Base-by-base conservation (phyloP, 2,888 invertebrate genomes). In the Lepidochrysops patricia region DNA sequence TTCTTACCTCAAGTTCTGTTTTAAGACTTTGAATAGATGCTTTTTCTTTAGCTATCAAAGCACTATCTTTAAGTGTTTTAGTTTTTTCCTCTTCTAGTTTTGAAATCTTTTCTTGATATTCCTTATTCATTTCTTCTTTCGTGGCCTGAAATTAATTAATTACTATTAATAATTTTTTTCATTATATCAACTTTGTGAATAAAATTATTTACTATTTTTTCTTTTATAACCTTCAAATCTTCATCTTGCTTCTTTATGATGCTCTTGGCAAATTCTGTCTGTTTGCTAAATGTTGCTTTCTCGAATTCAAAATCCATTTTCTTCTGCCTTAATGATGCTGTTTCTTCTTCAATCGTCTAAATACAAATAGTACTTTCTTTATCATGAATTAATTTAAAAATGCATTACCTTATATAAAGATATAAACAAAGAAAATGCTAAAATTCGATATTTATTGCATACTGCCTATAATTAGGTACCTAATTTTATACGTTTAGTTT, bases 221-320 rank as follows among this genome's bases (percentile, higher is more conserved):
- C 9, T 13, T 25, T 48, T n/a, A 4, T 58, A 74, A 91, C 92
- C 81, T 91, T 91, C 4, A 92, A 74, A 77, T 92, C 91, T 66
- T 91, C 91, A 57, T 91, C 86, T 74, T 92, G 92, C 62, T 90
- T 83, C 67, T 92, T 91, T 0, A 92, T 73, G 25, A 90, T 75
- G 63, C 84, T 84, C 69, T 90, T 89, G 7, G 90, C 90, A 68
- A 90, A 91, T 71, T 92, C 91, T 0, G 90, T 87, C 75, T 93
- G 92, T 66, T 91, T 88, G 67, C 86, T 90, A 54, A 92, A 88
- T 1, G 92, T 92, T n/a, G 91, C 87, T 60, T 90, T 89, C 75
- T 92, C 90, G 60, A 91, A 91, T 60, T 91, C 90, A 67, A 93
- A 84, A 61, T 91, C 91, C 75, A 91, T 89, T 67, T 89, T 87